Evolutionary conservation across 2,797 vertebrate genomes (phyloP).

Genomic region (Myotis planiceps): DNA sequence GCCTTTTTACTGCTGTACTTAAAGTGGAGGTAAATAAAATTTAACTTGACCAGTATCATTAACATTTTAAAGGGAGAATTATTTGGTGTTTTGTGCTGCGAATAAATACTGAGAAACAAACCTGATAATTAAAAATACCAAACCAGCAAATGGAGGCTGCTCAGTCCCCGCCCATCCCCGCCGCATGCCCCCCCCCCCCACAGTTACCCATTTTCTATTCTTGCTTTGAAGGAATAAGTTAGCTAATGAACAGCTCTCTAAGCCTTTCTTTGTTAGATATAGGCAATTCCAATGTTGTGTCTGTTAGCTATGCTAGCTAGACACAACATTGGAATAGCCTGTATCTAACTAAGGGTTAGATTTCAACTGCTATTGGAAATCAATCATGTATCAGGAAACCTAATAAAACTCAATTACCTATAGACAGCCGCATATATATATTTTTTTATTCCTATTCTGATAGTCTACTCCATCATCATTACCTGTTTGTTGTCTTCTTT

Average conservation of each 20-base stretch:
- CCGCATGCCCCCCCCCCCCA: neutral
- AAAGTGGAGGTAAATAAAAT: neutral
- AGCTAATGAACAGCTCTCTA: neutral
- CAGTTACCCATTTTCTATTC: neutral
- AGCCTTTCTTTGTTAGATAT: neutral
- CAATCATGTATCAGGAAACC: neutral
- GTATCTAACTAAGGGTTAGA: neutral
- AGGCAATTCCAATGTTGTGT: neutral
- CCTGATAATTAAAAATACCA: conserved; percentile 20
- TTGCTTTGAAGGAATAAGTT: neutral
- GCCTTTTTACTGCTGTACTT: neutral
- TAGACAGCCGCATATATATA: neutral
- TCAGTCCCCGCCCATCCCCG: neutral
- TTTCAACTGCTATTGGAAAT: neutral
- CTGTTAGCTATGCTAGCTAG: neutral
- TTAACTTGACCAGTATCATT: neutral
- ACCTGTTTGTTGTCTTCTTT: neutral
- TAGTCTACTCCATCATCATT: neutral
- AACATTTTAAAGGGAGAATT: conserved; percentile 30
- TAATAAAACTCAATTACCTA: neutral
- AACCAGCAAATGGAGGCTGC: neutral
- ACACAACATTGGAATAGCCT: no score
- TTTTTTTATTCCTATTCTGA: neutral
- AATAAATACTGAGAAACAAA: conserved; percentile 25
- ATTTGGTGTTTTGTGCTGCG: conserved; percentile 16